Conservation (phyloP, 30 jellyfish, hydroid and myxozoan species). For the Aurelia aurita complex sp. Pacific region DNA sequence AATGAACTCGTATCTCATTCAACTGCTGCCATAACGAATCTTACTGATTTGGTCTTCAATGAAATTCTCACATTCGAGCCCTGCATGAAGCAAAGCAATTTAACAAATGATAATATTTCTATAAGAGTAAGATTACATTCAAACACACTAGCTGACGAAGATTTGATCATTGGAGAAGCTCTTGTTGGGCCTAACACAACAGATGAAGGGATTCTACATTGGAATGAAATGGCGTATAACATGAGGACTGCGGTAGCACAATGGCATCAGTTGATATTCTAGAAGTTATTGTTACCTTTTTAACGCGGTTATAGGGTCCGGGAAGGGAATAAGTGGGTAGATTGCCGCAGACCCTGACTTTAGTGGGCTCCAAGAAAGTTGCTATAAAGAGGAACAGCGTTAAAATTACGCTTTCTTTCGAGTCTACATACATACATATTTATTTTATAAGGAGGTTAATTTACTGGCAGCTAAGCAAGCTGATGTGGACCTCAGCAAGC, state of each 20-base stretch:
- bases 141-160: conserved; percentile 38
- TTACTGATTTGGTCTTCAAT: conserved; percentile 48
- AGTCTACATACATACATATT: too few relatives aligned
- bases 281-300: background rate
- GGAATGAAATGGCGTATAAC: conserved; percentile 56
- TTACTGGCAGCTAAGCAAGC: too few relatives aligned
- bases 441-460: too few relatives aligned
- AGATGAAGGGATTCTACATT: conserved; percentile 69
- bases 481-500: too few relatives aligned
- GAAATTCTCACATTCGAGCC: conserved; percentile 60
- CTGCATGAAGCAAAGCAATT: conserved; percentile 18
- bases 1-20: conserved; percentile 4
- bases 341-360: too few relatives aligned
- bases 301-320: too few relatives aligned
- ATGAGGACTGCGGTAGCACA: conserved; percentile 71
- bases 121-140: conserved; percentile 32
- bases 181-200: conserved; percentile 57
- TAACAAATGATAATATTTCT: conserved; percentile 44
- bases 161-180: conserved; percentile 54
- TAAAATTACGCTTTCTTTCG: too few relatives aligned
- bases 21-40: conserved; percentile 36
- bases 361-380: too few relatives aligned
- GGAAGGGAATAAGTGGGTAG: too few relatives aligned
- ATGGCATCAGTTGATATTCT: conserved; percentile 64
- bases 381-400: too few relatives aligned